Conservation (phyloP, 2,797 vertebrate species). For the Lates japonicus region DNA sequence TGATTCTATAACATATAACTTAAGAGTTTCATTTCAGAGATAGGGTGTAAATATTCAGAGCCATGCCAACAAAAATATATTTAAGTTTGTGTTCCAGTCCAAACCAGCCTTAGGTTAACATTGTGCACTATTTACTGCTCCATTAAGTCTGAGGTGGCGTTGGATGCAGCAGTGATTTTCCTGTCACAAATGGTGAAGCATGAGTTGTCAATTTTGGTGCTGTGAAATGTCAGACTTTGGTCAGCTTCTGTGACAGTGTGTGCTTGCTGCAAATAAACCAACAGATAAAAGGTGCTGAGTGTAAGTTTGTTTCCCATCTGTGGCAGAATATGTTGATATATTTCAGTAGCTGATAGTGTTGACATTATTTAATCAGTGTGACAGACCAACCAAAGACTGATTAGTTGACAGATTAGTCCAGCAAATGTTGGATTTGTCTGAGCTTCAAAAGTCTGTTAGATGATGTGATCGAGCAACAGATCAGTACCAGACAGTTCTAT, state of each 20-base stretch:
- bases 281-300: not conserved
- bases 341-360: not conserved
- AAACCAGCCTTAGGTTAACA: conserved; percentile 29
- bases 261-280: not conserved
- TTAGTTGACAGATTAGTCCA: not conserved
- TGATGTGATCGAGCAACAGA: not conserved
- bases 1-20: not conserved
- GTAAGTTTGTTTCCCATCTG: not conserved
- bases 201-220: conserved; percentile 24
- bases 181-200: conserved; percentile 28
- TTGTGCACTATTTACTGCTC: conserved; percentile 16
- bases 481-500: not conserved
- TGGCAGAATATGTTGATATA: not conserved
- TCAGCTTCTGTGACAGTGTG: not conserved
- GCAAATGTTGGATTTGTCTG: not conserved
- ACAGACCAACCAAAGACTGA: not conserved
- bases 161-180: conserved; percentile 25
- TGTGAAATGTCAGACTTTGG: conserved; percentile 39
- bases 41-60: not conserved
- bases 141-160: conserved; percentile 32
- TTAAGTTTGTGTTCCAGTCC: conserved; percentile 30
- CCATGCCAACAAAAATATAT: conserved; percentile 1
- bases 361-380: not conserved
- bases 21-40: not conserved
- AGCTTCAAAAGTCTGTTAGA: not conserved